These are phyloP conservation scores for Caenorhabditis drosophilae DNA, from an alignment of 2,888 invertebrate species.

Conservation along the genomic window DNA sequence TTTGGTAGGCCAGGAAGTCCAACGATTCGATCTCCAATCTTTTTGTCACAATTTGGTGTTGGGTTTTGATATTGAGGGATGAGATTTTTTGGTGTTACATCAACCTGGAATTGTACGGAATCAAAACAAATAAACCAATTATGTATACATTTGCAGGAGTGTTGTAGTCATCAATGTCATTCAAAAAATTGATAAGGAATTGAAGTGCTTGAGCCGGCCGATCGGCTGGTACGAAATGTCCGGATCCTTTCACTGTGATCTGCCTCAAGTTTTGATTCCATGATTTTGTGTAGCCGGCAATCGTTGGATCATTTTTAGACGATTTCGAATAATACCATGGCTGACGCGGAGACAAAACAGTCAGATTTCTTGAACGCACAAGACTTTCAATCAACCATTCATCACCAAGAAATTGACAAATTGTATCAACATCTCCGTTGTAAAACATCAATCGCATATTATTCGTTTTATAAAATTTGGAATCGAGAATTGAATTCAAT, in stretches of 20 bases:
- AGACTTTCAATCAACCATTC: conserved; percentile 46
- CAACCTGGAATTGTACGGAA: conserved; percentile 32
- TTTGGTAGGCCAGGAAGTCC: conserved; percentile 37
- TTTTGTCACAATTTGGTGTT: conserved; percentile 3
- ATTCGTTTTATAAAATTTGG: conserved; percentile 26
- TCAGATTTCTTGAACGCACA: conserved; percentile 30
- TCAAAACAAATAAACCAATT: background rate
- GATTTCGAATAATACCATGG: conserved; percentile 40
- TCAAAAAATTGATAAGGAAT: conserved; percentile 58
- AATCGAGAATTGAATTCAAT: conserved; percentile 41
- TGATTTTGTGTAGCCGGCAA: conserved; percentile 44
- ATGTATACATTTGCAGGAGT: conserved; percentile 23
- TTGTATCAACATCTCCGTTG: conserved; percentile 49
- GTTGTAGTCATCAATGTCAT: conserved; percentile 45
- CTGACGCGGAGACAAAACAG: conserved; percentile 27
- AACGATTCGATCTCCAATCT: conserved; percentile 34
- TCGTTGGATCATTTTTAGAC: conserved; percentile 10
- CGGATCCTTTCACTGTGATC: conserved; percentile 50
- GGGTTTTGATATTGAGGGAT: background rate
- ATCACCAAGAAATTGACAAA: conserved; percentile 51
- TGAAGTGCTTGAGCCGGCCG: conserved; percentile 59
- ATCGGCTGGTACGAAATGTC: conserved; percentile 50
- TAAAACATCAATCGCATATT: conserved; percentile 50
- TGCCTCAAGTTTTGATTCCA: conserved; percentile 42
- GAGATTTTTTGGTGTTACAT: conserved; percentile 32